phyloP scores from a whole-genome alignment of 2,797 vertebrate species.

The Chiloscyllium punctatum region DNA sequence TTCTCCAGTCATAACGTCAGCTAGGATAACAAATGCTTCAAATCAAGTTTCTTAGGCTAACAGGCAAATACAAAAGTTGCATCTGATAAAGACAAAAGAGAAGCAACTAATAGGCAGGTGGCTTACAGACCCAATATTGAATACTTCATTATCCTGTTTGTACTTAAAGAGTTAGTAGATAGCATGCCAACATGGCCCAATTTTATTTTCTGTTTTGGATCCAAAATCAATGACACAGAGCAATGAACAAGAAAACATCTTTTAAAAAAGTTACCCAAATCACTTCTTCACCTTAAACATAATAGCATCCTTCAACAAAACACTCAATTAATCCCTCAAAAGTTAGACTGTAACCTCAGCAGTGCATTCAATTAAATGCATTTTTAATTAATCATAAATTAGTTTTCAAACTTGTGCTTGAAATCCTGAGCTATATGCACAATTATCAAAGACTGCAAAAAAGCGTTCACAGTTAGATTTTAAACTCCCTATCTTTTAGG shows the following conservation, averaged over 20 bases:
- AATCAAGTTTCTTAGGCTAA: neutral
- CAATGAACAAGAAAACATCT: neutral
- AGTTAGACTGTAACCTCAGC: neutral
- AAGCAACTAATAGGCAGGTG: neutral
- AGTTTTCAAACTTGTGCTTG: neutral
- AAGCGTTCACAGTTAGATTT: neutral
- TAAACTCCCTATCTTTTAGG: neutral
- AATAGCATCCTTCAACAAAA: neutral
- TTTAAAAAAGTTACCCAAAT: neutral
- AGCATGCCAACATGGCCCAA: neutral
- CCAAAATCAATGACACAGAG: neutral
- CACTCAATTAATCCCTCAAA: neutral
- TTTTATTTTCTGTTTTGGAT: neutral
- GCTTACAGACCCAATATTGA: neutral
- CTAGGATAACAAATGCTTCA: too few relatives aligned
- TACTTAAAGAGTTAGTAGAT: neutral
- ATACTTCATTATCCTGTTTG: too few relatives aligned
- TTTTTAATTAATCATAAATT: neutral
- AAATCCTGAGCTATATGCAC: neutral
- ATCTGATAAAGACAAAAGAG: neutral
- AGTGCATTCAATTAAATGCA: too few relatives aligned
- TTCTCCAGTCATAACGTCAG: too few relatives aligned
- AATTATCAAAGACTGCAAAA: neutral
- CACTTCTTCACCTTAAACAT: neutral
- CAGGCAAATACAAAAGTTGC: neutral